phyloP scores from a whole-genome alignment of 1,140 invertebrate species.

The Brachionus angularis region DNA sequence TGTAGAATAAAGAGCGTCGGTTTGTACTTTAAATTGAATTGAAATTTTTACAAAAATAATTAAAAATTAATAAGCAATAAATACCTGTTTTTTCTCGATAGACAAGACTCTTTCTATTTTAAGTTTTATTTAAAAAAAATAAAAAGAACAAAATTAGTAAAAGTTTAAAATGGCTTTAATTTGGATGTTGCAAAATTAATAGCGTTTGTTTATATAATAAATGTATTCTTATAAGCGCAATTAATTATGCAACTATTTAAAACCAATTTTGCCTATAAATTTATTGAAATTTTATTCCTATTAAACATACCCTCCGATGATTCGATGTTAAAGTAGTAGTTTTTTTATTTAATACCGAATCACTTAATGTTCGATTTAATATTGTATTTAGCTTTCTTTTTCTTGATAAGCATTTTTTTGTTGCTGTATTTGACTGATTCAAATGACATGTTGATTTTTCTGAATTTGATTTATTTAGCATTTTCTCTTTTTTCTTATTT shows the following conservation, averaged over 20 bases:
- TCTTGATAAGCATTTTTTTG: background rate
- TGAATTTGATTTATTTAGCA: conserved; percentile 32
- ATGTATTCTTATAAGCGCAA: no score
- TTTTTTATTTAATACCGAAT: conserved; percentile 21
- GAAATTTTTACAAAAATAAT: background rate
- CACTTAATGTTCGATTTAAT: conserved; percentile 13
- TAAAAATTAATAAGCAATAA: background rate
- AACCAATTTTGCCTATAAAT: no score
- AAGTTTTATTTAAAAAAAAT: background rate
- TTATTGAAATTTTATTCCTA: no score
- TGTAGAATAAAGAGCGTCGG: conserved; percentile 24
- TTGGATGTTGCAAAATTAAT: no score
- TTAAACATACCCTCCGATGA: conserved; percentile 20
- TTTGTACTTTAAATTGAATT: background rate
- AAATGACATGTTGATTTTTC: background rate
- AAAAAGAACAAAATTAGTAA: no score
- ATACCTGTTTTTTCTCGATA: conserved; percentile 29
- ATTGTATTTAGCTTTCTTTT: conserved; percentile 18
- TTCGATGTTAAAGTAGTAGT: background rate
- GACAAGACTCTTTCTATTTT: background rate
- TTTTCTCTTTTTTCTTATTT: no score
- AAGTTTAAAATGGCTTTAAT: no score
- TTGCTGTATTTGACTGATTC: background rate
- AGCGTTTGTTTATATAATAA: no score
- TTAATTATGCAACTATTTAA: no score